Evolutionary conservation across 1,140 invertebrate genomes (phyloP).

Genomic region (Chymomyza costata): DNA sequence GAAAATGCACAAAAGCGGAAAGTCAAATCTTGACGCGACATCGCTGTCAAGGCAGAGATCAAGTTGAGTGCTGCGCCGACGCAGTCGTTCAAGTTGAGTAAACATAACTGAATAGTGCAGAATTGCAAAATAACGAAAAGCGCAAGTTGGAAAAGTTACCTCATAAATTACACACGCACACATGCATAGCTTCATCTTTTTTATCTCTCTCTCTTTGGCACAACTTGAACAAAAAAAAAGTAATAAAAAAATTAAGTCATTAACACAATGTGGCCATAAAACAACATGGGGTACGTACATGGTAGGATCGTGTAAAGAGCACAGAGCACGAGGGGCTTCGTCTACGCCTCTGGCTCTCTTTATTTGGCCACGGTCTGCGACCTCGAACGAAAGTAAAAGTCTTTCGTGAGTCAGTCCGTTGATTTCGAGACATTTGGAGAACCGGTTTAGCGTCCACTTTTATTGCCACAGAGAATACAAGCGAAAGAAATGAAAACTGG

Average conservation of each 20-base stretch:
- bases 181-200: not conserved
- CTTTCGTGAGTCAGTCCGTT: constrained; percentile 52
- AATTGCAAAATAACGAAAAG: constrained; percentile 54
- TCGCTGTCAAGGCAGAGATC: constrained; percentile 60
- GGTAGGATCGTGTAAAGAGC: not conserved
- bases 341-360: not conserved
- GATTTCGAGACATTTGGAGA: constrained; percentile 46
- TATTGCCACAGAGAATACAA: constrained; percentile 17
- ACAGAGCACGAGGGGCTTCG: too few species aligned
- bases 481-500: constrained; percentile 49
- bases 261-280: constrained; percentile 13
- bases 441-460: constrained; percentile 29
- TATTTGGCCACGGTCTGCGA: constrained; percentile 61
- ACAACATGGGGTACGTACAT: not conserved
- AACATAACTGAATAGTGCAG: constrained; percentile 6
- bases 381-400: constrained; percentile 72
- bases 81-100: constrained; percentile 2
- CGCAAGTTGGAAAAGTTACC: constrained; percentile 40
- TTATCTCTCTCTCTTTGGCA: too few species aligned
- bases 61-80: constrained; percentile 48
- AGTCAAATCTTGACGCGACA: constrained; percentile 17
- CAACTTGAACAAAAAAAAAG: constrained; percentile 9
- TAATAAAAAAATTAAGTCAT: constrained; percentile 38
- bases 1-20: constrained; percentile 52
- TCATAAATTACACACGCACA: constrained; percentile 42